Conservation (phyloP, 2,797 vertebrate species). For the Ciconia nigra region DNA sequence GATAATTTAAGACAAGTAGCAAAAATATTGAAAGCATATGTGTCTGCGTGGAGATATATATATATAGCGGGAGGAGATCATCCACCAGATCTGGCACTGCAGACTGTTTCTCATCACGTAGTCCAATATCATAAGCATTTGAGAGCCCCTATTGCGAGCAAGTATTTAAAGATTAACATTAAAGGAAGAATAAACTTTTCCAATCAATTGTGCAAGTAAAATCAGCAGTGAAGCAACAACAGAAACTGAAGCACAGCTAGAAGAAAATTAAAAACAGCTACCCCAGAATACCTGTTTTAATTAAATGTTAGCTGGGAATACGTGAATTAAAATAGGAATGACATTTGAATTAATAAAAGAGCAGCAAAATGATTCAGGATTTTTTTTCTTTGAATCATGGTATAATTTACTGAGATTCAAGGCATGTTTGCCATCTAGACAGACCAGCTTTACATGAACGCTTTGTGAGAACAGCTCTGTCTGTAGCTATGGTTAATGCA, state of each 20-base stretch:
- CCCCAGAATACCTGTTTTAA: slow-evolving; percentile 22
- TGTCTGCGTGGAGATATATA: background rate
- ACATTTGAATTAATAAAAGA: background rate
- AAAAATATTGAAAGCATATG: background rate
- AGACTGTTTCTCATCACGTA: background rate
- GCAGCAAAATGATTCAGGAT: background rate
- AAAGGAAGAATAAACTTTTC: slow-evolving; percentile 30
- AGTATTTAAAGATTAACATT: slow-evolving; percentile 19
- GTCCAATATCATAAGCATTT: background rate
- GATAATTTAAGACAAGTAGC: background rate
- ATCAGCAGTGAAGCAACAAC: background rate
- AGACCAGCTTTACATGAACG: background rate
- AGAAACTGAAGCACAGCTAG: slow-evolving; percentile 24
- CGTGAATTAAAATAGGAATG: background rate
- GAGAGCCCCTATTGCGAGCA: background rate
- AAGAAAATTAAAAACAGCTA: slow-evolving; percentile 27
- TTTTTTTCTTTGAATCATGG: background rate
- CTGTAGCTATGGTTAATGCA: background rate
- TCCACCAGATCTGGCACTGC: background rate
- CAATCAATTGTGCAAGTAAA: slow-evolving; percentile 16
- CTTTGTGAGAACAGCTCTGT: background rate
- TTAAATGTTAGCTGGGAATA: background rate
- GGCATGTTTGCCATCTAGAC: background rate
- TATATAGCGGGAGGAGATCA: background rate
- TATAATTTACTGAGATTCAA: background rate